Evolutionary conservation across 2,797 vertebrate species (phyloP).

Genomic region (Sebastes variabilis): DNA sequence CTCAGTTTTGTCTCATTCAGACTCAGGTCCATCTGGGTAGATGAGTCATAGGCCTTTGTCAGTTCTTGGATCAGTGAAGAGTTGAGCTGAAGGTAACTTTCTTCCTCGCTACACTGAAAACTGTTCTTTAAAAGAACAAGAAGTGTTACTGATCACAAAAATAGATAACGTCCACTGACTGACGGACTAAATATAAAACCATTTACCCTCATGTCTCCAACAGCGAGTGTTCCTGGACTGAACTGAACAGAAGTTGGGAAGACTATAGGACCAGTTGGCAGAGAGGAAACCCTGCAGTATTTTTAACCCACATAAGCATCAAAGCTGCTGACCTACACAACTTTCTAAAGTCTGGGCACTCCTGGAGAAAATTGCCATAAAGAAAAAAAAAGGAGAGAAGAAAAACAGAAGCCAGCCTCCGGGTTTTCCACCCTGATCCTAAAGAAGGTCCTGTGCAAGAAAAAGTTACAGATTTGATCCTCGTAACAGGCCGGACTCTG

Average conservation of each 20-base stretch:
- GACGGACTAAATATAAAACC: background rate
- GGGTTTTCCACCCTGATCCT: constrained; percentile 17
- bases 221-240: background rate
- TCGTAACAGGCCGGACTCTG: background rate
- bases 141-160: background rate
- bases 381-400: background rate
- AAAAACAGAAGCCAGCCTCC: background rate
- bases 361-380: constrained; percentile 17
- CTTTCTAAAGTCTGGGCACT: constrained; percentile 32
- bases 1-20: background rate
- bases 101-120: background rate
- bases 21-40: background rate
- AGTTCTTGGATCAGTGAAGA: background rate
- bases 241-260: background rate
- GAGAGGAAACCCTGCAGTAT: constrained; percentile 37
- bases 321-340: constrained; percentile 50
- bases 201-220: background rate
- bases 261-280: constrained; percentile 1
- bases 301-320: constrained; percentile 42
- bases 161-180: background rate
- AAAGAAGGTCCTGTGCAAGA: background rate
- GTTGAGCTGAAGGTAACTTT: background rate
- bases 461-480: background rate
- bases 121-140: background rate
- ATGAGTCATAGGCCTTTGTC: background rate